These are phyloP conservation scores for Centropus unirufus DNA, from an alignment of 2,113 vertebrate species.

Conservation along the genomic window DNA sequence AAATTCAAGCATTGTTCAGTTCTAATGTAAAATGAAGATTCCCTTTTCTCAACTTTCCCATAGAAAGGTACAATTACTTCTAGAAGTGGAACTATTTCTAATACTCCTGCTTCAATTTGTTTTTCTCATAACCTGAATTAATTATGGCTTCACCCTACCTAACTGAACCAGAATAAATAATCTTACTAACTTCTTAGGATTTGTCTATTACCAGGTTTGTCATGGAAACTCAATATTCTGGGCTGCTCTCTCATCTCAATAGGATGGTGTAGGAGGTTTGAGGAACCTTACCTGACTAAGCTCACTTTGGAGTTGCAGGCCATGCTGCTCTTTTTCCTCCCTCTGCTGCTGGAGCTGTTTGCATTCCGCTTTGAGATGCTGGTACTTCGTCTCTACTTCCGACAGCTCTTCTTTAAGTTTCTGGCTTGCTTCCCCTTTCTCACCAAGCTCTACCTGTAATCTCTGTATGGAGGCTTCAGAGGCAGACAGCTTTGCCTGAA, in stretches of 20 bases:
- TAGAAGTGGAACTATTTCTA: background rate
- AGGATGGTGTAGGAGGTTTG: background rate
- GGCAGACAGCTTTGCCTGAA: slow-evolving; percentile 82
- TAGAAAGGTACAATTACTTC: background rate
- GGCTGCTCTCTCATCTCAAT: background rate
- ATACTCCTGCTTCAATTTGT: background rate
- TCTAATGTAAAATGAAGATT: background rate
- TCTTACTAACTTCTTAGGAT: background rate
- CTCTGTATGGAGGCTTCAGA: slow-evolving; percentile 84
- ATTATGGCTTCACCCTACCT: background rate
- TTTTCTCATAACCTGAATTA: background rate
- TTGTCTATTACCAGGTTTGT: background rate
- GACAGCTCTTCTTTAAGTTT: slow-evolving; percentile 87
- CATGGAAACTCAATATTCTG: background rate
- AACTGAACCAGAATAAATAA: background rate
- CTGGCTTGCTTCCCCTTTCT: slow-evolving; percentile 81
- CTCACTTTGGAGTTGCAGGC: slow-evolving; percentile 89
- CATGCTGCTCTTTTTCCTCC: slow-evolving; percentile 92
- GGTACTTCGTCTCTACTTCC: slow-evolving; percentile 87
- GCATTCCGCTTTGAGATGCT: slow-evolving; percentile 90
- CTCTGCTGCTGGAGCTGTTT: slow-evolving; percentile 94
- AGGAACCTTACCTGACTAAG: slow-evolving; percentile 86
- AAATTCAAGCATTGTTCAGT: background rate
- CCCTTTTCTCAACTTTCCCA: background rate
- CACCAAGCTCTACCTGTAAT: slow-evolving; percentile 81